Evolutionary conservation across 1,140 invertebrate genomes (phyloP).

Genomic region (Pogonus chalceus): DNA sequence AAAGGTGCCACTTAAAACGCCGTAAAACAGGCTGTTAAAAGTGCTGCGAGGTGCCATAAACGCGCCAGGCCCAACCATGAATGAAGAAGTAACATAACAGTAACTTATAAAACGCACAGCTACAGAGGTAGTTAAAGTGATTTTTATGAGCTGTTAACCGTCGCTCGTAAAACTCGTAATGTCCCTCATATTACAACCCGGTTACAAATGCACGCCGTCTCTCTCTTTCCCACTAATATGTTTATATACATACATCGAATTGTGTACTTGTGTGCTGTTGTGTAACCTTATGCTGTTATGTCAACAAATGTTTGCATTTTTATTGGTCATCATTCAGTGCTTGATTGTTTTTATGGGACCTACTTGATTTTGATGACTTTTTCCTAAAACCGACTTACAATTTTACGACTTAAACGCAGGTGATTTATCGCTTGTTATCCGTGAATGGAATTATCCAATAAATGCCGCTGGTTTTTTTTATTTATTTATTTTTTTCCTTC

Average conservation of each 20-base stretch:
- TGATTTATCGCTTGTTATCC: too few species aligned
- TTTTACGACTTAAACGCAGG: too few species aligned
- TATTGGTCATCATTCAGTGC: constrained; percentile 12
- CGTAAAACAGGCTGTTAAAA: constrained; percentile 20
- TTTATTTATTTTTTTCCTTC: too few species aligned
- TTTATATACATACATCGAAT: not conserved
- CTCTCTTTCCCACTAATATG: not conserved
- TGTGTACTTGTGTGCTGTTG: constrained; percentile 6
- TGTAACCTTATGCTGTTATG: constrained; percentile 20
- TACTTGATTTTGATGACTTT: too few species aligned
- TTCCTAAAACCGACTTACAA: too few species aligned
- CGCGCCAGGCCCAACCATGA: constrained; percentile 5
- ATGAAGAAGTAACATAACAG: constrained; percentile 21
- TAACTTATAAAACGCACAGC: constrained; percentile 17
- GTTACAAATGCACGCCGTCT: constrained; percentile 1
- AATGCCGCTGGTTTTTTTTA: too few species aligned
- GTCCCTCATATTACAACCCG: constrained; percentile 26
- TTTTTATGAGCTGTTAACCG: constrained; percentile 34
- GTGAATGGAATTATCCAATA: too few species aligned
- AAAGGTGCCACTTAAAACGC: constrained; percentile 20
- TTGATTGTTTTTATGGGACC: not conserved
- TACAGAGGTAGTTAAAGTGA: constrained; percentile 32
- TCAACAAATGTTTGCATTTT: constrained; percentile 21
- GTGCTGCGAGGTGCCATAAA: constrained; percentile 15
- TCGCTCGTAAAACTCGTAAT: constrained; percentile 30